Percentiles rank a stretch among this genome's conserved stretches.
phyloP scores from a whole-genome alignment of 1,140 invertebrate genomes.

The Rhynchophorus ferrugineus region DNA sequence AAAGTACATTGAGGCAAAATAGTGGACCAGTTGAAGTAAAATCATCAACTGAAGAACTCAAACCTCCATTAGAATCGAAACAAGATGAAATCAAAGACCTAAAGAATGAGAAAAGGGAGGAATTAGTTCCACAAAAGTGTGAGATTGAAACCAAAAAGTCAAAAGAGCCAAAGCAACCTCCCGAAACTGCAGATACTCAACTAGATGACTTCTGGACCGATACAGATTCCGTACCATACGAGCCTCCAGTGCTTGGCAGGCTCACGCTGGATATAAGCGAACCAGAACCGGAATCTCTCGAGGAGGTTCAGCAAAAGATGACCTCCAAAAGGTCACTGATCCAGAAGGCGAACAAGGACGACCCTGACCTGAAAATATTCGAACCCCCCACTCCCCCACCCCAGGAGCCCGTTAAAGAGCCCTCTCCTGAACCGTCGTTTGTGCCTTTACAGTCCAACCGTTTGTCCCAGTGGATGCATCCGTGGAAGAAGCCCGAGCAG shows the following conservation, averaged over 20 bases:
- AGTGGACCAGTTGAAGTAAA: too few relatives aligned
- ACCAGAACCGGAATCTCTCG: constrained; percentile 16
- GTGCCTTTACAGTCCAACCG: constrained; percentile 38
- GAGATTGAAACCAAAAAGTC: neutral
- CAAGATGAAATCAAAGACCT: too few relatives aligned
- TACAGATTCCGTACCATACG: constrained; percentile 48
- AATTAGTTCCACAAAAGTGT: neutral
- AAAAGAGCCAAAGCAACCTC: neutral
- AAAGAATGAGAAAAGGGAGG: neutral
- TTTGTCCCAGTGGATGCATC: constrained; percentile 37
- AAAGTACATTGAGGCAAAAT: too few relatives aligned
- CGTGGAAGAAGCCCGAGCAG: constrained; percentile 37
- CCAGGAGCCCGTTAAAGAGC: constrained; percentile 22
- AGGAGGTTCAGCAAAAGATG: constrained; percentile 21
- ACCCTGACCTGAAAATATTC: constrained; percentile 37
- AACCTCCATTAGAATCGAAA: too few relatives aligned
- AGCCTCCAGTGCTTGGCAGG: constrained; percentile 42
- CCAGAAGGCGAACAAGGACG: constrained; percentile 33
- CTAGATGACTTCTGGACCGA: constrained; percentile 47
- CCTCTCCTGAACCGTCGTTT: constrained; percentile 29
- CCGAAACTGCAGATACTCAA: too few relatives aligned
- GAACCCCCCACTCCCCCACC: constrained; percentile 29
- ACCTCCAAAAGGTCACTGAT: constrained; percentile 37
- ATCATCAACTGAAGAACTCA: too few relatives aligned
- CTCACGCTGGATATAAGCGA: constrained; percentile 17